A percentile compares a stretch with the other conserved stretches of the same genome.
phyloP scores from a whole-genome alignment of 2,888 invertebrate species.

The Habroteleia sp. region DNA sequence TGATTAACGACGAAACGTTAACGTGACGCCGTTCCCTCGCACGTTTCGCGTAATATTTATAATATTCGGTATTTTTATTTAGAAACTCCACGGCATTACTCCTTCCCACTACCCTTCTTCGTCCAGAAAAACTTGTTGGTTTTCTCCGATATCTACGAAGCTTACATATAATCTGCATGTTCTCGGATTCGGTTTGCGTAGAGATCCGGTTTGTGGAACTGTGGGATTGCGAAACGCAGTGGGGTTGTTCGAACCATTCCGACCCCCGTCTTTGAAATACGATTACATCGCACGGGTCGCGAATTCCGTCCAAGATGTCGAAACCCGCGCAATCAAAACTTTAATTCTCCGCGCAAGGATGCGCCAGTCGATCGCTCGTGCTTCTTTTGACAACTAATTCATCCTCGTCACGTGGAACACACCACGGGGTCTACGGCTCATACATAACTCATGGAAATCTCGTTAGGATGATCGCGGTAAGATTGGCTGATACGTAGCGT shows the following conservation, averaged over 20 bases:
- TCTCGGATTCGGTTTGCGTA: no score
- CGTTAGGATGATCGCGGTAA: slow-evolving; percentile 61
- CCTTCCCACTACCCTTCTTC: slow-evolving; percentile 7
- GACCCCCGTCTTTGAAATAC: no score
- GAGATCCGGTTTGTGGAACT: no score
- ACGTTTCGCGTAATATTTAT: slow-evolving; percentile 1
- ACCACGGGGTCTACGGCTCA: slow-evolving; percentile 14
- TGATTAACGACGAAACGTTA: slow-evolving; percentile 44
- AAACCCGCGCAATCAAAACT: slow-evolving; percentile 2
- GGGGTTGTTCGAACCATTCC: no score
- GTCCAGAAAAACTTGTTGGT: no score
- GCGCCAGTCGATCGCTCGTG: slow-evolving; percentile 20
- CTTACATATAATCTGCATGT: no score
- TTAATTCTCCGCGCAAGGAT: slow-evolving; percentile 26
- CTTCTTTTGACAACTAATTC: slow-evolving; percentile 50
- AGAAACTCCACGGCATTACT: not conserved
- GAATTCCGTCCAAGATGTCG: slow-evolving; percentile 1
- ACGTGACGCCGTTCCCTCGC: slow-evolving; percentile 1
- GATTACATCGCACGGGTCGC: not conserved
- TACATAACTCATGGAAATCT: slow-evolving; percentile 61
- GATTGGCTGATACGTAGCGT: slow-evolving; percentile 59
- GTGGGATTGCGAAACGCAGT: no score
- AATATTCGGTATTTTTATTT: slow-evolving; percentile 2
- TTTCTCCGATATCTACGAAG: no score
- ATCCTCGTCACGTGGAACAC: slow-evolving; percentile 38